Evolutionary conservation across 2,888 invertebrate genomes (phyloP), one percentile per base, ranked within the genome.

Genomic region (Frankliniella fusca): DNA sequence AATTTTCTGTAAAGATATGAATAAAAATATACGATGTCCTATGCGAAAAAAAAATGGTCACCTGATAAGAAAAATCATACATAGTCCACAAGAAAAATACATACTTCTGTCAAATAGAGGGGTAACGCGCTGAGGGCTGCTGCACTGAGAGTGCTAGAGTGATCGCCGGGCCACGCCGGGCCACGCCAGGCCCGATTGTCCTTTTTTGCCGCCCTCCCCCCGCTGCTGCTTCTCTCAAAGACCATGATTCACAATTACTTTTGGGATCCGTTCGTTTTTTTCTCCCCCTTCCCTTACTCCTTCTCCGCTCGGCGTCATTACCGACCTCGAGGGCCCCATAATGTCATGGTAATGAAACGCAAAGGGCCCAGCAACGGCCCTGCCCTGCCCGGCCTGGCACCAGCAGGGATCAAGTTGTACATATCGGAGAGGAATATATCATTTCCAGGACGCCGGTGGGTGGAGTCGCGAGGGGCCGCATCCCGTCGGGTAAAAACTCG

Each of bases 161-260:
- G 38, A 5, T 5, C 38, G n/a, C 38, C 38, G 38, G 38, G 5
- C 38, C 38, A 38, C 2, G 38, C 38, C 2, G 38, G 5, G 3
- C 38, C 38, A n/a, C n/a, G n/a, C n/a, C n/a, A n/a, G n/a, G 38
- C 38, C 61, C 61, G 61, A n/a, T 61, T 61, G 38, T 61, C 7
- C 20, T 61, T 61, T 61, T 61, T 61, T 61, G 61, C 61, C 61
- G 61, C 18, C 7, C 61, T 10, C 54, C 61, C 11, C 15, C 15
- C 11, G 38, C 38, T 38, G 38, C 38, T 38, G 38, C 54, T 1
- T 27, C 27, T 12, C 70, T 76, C 23, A 27, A 76, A 76, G 23
- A 76, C 70, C 23, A 76, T 76, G 70, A 76, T 76, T 76, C 70
- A 76, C 70, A 76, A 76, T 76, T 76, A 76, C 27, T 23, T 23